These are phyloP conservation scores for Sus scrofa DNA, from an alignment of 2,113 vertebrate species.

Conservation along the genomic window T2T-Sscrofa CM000812.6:170987501-170988000, in stretches of 20 bases:
- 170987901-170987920: background rate
- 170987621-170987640: too few relatives aligned
- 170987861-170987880: background rate
- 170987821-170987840: background rate
- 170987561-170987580: too few relatives aligned
- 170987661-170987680: too few relatives aligned
- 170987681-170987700: background rate
- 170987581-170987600: too few relatives aligned
- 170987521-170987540: too few relatives aligned
- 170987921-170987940: conserved; percentile 22
- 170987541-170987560: too few relatives aligned
- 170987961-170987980: conserved; percentile 40
- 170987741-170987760: background rate
- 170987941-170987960: background rate
- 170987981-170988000: background rate
- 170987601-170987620: too few relatives aligned
- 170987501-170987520: too few relatives aligned
- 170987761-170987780: background rate
- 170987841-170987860: background rate
- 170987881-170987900: background rate
- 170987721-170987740: too few relatives aligned
- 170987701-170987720: background rate
- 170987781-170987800: background rate
- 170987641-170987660: too few relatives aligned
- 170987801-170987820: conserved; percentile 7